Base-by-base conservation (phyloP, 2,797 vertebrate genomes). In the Huso huso region DNA sequence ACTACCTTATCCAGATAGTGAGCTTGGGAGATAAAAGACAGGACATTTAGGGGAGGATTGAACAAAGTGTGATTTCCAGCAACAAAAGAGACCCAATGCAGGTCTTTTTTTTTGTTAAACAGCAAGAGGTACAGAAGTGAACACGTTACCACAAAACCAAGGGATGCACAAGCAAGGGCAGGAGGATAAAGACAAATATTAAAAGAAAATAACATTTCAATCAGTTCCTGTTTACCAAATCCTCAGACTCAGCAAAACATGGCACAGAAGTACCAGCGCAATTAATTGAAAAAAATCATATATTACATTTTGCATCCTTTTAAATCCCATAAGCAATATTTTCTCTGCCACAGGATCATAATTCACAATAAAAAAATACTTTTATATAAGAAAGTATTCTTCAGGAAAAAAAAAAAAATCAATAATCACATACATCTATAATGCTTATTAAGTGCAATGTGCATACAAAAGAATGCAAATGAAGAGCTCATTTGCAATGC, bases 1-100 rank as follows among this genome's bases (percentile, higher is more conserved):
- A 99, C 96, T 98, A 99, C 96, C 95, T 97, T 99, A 97, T 99
- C 96, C 96, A 99, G 95, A 98, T 98, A 99, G 95, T 99, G 96
- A 93, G 96, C 96, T 99, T 97, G 89, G 94, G 92, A 95, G 92
- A 97, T 95, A 99, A 98, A 96, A 94, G 92, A 97, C 92, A 95
- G 88, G 91, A 94, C 92, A 94, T 95, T 90, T 96, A 93, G 95
- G 91, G 93, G 90, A 93, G 89, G 91, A 88, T 91, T 88, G 82
- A 92, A 89, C 88, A 91, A 87, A 23, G 81, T 81, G 84, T 75
- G 78, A 83, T 81, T 85, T 85, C 78, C 76, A 85, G 60, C 37
- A 55, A 49, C 52, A 55, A 12, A 12, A 69, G 49, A 68, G 48
- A 11, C 6, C 15, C n/a, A 66, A 55, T 49, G 63, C 18, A 51